Conservation (phyloP, 2,888 invertebrate species). For the Hypena proboscidalis region DNA sequence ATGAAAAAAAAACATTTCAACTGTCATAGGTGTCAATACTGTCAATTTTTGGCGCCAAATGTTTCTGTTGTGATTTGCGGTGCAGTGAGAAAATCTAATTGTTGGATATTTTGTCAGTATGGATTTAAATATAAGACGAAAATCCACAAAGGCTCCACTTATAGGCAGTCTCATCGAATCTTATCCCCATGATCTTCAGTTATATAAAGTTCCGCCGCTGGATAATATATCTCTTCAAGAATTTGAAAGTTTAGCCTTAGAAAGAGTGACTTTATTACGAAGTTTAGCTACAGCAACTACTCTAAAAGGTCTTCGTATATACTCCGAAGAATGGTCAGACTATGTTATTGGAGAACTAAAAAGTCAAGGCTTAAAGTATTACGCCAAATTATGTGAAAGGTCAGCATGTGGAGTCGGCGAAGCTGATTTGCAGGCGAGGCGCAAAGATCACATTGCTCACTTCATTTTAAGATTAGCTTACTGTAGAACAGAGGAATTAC, state of each 20-base stretch:
- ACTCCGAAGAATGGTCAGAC: constrained; percentile 88
- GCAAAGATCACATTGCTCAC: constrained; percentile 95
- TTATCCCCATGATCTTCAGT: constrained; percentile 91
- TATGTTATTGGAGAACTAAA: constrained; percentile 87
- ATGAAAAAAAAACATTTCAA: too few species aligned
- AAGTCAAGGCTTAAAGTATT: constrained; percentile 88
- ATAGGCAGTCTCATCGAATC: constrained; percentile 78
- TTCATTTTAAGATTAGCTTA: constrained; percentile 96
- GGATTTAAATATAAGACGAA: constrained; percentile 79
- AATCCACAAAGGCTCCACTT: constrained; percentile 62
- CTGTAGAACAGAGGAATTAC: constrained; percentile 93
- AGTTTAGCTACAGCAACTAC: constrained; percentile 90
- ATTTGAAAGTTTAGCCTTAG: constrained; percentile 94
- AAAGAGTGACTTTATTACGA: constrained; percentile 92
- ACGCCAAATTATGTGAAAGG: constrained; percentile 86
- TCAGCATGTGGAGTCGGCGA: constrained; percentile 84
- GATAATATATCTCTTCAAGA: constrained; percentile 91
- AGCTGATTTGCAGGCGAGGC: constrained; percentile 87
- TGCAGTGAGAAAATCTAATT: neutral
- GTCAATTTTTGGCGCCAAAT: constrained; percentile 12
- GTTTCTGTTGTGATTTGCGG: neutral
- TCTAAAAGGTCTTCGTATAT: constrained; percentile 85
- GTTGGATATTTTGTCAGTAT: too few species aligned
- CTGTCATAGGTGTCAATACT: neutral
- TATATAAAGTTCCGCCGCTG: constrained; percentile 91